These are phyloP conservation scores for Trachythela sp. DNA, from an alignment of 64 coral and sea anemone genomes.

Conservation along the genomic window DNA sequence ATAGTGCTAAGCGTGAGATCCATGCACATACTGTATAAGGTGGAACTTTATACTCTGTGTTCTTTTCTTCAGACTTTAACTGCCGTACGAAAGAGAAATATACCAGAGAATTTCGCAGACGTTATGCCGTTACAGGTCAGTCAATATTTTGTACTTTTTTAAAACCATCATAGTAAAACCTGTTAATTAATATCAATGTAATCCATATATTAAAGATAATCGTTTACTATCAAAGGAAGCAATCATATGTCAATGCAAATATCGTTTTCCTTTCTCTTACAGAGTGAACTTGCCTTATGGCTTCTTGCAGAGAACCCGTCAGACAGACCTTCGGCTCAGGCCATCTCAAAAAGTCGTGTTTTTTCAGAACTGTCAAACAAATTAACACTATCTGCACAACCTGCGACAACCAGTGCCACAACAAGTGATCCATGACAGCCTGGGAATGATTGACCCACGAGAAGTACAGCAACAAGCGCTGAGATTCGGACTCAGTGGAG, in stretches of 20 bases:
- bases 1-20: too few relatives aligned
- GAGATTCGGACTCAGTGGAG: too few relatives aligned
- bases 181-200: background rate
- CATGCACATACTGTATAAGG: too few relatives aligned
- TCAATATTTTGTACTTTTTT: background rate
- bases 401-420: background rate
- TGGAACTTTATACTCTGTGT: too few relatives aligned
- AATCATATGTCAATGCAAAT: background rate
- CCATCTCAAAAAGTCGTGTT: background rate
- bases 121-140: background rate
- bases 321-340: background rate
- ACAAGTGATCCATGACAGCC: background rate
- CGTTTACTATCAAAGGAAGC: too few relatives aligned
- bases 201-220: too few relatives aligned
- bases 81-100: background rate
- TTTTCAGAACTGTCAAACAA: slow-evolving; percentile 10
- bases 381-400: background rate
- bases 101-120: background rate
- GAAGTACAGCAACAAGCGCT: too few relatives aligned
- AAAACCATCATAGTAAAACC: background rate
- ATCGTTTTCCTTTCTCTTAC: background rate
- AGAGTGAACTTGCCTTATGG: slow-evolving; percentile 7
- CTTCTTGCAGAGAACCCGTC: background rate
- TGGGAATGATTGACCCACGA: too few relatives aligned
- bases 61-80: background rate